These are phyloP conservation scores for Drosophila azteca DNA, from an alignment of 1,140 invertebrate genomes.

Conservation along the genomic window DNA sequence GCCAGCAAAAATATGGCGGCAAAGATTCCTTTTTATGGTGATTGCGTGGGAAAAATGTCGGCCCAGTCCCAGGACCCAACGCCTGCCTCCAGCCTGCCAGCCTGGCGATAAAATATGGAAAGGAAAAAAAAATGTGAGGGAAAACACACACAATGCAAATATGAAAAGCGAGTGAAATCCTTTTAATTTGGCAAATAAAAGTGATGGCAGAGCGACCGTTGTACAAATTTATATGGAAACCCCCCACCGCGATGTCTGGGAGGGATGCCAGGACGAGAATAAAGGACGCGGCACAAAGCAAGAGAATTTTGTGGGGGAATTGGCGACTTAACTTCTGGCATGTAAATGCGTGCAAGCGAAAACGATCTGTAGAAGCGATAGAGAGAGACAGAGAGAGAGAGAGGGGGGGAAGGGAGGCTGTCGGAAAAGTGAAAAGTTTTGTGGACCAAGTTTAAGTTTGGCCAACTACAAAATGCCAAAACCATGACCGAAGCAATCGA, in stretches of 20 bases:
- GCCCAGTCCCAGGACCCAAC: slow-evolving; percentile 10
- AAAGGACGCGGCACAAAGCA: too few relatives aligned
- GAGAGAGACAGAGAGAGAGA: not conserved
- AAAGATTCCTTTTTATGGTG: slow-evolving; percentile 73
- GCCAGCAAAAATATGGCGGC: slow-evolving; percentile 53
- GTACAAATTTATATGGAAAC: slow-evolving; percentile 32
- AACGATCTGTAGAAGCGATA: slow-evolving; percentile 1
- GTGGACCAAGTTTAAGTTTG: slow-evolving; percentile 15
- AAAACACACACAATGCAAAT: slow-evolving; percentile 62
- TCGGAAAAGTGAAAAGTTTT: slow-evolving; percentile 45
- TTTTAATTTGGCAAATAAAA: slow-evolving; percentile 81
- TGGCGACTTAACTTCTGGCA: slow-evolving; percentile 54
- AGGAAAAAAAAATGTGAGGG: slow-evolving; percentile 34
- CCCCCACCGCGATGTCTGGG: slow-evolving; percentile 9
- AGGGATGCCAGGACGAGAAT: not conserved
- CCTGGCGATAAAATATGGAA: slow-evolving; percentile 61
- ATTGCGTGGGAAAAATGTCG: slow-evolving; percentile 70
- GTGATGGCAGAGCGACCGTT: slow-evolving; percentile 38
- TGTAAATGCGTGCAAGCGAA: slow-evolving; percentile 49
- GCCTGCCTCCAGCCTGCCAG: slow-evolving; percentile 28
- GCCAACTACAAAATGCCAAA: slow-evolving; percentile 41
- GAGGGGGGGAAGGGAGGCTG: not conserved
- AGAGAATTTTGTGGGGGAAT: slow-evolving; percentile 21
- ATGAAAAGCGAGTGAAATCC: slow-evolving; percentile 77
- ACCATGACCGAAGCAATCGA: slow-evolving; percentile 39